Evolutionary conservation across 2,888 invertebrate species (phyloP).

Genomic region (Phlogophora meticulosa): DNA sequence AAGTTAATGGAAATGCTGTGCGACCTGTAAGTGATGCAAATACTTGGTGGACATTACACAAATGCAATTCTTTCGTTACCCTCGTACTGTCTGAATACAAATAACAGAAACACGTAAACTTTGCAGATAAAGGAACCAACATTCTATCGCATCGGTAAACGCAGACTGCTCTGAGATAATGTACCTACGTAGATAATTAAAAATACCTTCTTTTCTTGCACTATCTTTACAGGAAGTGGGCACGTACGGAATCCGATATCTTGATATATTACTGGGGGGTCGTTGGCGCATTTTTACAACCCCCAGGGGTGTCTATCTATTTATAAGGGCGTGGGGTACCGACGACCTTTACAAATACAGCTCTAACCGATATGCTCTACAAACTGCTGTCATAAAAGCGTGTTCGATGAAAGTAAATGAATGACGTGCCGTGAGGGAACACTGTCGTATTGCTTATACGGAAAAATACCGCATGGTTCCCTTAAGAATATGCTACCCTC

Average conservation of each 20-base stretch:
- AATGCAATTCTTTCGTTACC: constrained; percentile 57
- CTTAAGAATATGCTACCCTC: constrained; percentile 1
- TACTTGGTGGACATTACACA: constrained; percentile 44
- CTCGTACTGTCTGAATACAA: constrained; percentile 48
- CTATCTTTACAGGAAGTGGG: constrained; percentile 70
- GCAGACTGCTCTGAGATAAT: constrained; percentile 57
- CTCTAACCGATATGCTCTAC: constrained; percentile 83
- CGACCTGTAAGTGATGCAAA: constrained; percentile 50
- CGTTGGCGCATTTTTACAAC: constrained; percentile 81
- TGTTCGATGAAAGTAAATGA: constrained; percentile 74
- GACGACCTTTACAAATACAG: constrained; percentile 86
- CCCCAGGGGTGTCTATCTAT: constrained; percentile 76
- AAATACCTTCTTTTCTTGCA: constrained; percentile 72
- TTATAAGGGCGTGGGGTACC: constrained; percentile 73
- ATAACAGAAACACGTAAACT: constrained; percentile 45
- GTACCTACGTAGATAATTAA: constrained; percentile 74
- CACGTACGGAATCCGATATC: constrained; percentile 83
- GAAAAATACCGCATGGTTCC: constrained; percentile 16
- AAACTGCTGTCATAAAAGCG: constrained; percentile 79
- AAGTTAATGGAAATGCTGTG: constrained; percentile 55
- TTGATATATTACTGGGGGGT: constrained; percentile 84
- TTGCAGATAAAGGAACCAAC: constrained; percentile 42
- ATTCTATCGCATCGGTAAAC: constrained; percentile 44
- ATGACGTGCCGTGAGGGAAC: constrained; percentile 68
- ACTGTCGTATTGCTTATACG: constrained; percentile 39